Percentiles rank a stretch among this genome's conserved stretches.
These are phyloP conservation scores for Dascyllus trimaculatus DNA, from an alignment of 2,113 vertebrate genomes.

Conservation along the genomic window DNA sequence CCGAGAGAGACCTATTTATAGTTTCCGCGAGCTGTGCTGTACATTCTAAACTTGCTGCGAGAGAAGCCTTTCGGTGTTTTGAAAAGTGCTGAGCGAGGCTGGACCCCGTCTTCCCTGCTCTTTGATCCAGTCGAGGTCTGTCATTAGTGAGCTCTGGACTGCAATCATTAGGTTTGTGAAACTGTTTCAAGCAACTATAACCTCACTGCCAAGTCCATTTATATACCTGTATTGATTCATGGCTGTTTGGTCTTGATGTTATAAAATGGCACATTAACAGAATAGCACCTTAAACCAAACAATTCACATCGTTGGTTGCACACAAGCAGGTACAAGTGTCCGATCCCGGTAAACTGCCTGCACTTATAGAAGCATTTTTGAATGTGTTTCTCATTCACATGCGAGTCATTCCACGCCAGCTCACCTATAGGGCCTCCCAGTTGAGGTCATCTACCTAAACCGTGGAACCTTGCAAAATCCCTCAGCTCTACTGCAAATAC, in stretches of 20 bases:
- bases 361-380: no score
- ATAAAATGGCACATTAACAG: not conserved
- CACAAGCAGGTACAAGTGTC: not conserved
- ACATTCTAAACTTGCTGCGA: constrained; percentile 49
- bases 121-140: constrained; percentile 31
- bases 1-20: constrained; percentile 52
- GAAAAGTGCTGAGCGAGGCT: constrained; percentile 18
- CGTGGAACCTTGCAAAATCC: no score
- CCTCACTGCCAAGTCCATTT: not conserved
- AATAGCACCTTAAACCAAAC: not conserved
- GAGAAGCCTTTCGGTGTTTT: constrained; percentile 43
- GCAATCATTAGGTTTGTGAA: constrained; percentile 14
- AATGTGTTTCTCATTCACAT: no score
- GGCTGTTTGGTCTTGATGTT: not conserved
- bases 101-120: constrained; percentile 15
- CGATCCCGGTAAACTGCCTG: no score
- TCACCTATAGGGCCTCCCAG: no score
- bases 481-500: no score
- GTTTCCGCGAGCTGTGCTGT: constrained; percentile 15
- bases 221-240: not conserved
- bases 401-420: no score
- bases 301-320: not conserved
- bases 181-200: not conserved
- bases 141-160: constrained; percentile 15
- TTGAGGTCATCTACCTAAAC: no score